Percentiles rank a stretch among this genome's conserved stretches.
Conservation (phyloP, 2,797 vertebrate genomes). For the Falco novaeseelandiae region DNA sequence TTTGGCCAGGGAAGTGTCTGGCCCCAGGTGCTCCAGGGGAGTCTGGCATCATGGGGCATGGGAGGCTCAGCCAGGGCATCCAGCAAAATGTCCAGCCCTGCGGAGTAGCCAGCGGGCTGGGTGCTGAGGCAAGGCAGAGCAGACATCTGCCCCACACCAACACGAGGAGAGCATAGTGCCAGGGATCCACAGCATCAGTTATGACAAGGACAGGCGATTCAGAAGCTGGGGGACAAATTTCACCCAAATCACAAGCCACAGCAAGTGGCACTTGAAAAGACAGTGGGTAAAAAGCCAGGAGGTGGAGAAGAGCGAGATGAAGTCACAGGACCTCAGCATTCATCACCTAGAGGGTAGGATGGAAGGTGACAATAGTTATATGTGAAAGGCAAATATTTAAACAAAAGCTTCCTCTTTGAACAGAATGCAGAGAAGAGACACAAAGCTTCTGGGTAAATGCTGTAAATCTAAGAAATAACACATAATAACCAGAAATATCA, state of each 20-base stretch:
- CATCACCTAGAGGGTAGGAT: background rate
- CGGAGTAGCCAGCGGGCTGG: background rate
- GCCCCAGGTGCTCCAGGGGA: background rate
- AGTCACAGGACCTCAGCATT: background rate
- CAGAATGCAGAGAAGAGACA: background rate
- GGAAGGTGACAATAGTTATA: background rate
- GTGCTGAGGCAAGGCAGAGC: background rate
- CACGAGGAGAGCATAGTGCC: background rate
- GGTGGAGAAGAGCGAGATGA: background rate
- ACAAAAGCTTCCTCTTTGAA: background rate
- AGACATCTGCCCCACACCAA: background rate
- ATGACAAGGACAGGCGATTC: background rate
- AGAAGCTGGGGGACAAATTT: background rate
- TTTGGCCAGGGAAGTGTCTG: background rate
- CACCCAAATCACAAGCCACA: background rate
- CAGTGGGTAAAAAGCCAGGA: background rate
- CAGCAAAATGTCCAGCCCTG: no score
- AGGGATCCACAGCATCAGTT: background rate
- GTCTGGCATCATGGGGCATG: rapidly evolving
- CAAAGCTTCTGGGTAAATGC: background rate
- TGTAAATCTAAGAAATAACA: background rate
- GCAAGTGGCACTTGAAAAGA: background rate
- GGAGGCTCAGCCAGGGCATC: background rate
- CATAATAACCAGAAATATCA: background rate
- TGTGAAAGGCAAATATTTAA: background rate